Conservation (phyloP, 2,113 vertebrate genomes). For the Sylvietta virens region DNA sequence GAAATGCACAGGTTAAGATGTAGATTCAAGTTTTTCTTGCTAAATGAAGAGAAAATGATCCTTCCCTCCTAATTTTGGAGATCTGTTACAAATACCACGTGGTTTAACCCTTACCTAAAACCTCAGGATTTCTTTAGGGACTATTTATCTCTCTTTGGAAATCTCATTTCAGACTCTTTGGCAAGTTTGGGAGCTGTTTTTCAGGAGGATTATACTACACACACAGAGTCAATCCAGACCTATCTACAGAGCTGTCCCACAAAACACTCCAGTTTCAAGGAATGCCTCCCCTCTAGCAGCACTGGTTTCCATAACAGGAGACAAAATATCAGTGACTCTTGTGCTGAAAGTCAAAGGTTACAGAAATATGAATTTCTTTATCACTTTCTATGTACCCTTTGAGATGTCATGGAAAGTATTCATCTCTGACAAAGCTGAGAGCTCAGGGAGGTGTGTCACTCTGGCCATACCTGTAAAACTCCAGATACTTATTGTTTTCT, state of each 20-base stretch:
- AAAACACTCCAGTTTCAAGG: not conserved
- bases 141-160: not conserved
- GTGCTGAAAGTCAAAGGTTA: not conserved
- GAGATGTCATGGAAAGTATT: not conserved
- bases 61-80: not conserved
- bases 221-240: not conserved
- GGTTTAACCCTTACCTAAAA: not conserved
- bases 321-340: not conserved
- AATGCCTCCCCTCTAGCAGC: not conserved
- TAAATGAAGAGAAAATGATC: not conserved
- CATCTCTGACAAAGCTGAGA: not conserved
- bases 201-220: not conserved
- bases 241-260: not conserved
- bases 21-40: not conserved
- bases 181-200: not conserved
- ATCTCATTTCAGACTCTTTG: not conserved
- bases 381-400: not conserved
- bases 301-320: not conserved
- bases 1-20: not conserved
- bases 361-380: not conserved
- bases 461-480: not conserved
- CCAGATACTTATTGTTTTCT: not conserved
- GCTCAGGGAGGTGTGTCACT: not conserved
- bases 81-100: not conserved
- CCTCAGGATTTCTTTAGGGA: not conserved